Conservation (phyloP, 30 jellyfish, hydroid and myxozoan genomes). For the Phacellophora camtschatica region DNA sequence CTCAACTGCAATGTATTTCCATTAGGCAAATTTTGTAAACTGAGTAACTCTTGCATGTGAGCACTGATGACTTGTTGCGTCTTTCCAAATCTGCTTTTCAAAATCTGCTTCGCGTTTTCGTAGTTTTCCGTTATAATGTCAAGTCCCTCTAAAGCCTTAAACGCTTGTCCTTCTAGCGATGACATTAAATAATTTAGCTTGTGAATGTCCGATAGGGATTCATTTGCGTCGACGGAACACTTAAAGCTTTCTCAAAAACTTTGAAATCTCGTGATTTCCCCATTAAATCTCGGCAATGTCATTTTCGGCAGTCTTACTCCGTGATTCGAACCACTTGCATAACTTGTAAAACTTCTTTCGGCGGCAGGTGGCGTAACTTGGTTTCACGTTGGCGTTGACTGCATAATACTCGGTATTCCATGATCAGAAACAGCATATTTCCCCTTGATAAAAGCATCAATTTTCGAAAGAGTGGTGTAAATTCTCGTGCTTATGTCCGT, state of each 20-base stretch:
- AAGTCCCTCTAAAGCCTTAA: neutral
- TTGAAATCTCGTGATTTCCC: neutral
- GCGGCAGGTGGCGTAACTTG: too few relatives aligned
- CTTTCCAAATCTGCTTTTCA: neutral
- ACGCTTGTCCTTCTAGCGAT: neutral
- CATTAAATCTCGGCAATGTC: conserved; percentile 1
- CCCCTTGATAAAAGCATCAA: neutral
- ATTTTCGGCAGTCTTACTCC: neutral
- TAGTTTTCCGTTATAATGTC: neutral
- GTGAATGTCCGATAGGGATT: neutral
- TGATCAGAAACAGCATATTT: too few relatives aligned
- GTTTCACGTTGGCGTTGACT: too few relatives aligned
- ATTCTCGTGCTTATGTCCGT: neutral
- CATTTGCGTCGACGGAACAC: neutral
- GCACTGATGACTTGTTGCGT: neutral
- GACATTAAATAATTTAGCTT: neutral
- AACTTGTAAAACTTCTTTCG: neutral
- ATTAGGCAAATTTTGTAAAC: neutral
- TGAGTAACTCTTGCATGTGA: neutral
- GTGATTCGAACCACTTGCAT: neutral
- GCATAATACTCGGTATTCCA: too few relatives aligned
- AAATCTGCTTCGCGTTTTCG: neutral
- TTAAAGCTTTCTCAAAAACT: conserved; percentile 3
- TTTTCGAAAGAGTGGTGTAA: neutral
- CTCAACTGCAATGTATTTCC: conserved; percentile 15